Evolutionary conservation across 2,797 vertebrate genomes (phyloP), one percentile per base, ranked within the genome.

Genomic region (Tinamus major): DNA sequence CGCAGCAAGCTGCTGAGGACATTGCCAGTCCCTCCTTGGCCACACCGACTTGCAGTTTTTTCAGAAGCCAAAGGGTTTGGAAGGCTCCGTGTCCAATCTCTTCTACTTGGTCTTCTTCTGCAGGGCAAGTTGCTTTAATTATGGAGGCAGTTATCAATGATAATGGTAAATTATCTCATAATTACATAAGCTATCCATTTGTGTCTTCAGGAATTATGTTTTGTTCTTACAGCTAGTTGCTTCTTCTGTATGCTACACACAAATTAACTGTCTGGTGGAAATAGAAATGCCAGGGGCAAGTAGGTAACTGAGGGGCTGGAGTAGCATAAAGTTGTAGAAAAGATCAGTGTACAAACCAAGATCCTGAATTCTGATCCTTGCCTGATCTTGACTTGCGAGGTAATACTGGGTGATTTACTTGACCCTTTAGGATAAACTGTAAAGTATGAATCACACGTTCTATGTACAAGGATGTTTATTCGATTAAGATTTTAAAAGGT

Each of bases 1-100:
- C 23, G 37, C 44, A 56, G 7, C 17, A 44, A 33, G 13, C 16
- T 53, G 14, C 74, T 33, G 46, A 72, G 56, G 61, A 67, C 13
- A 14, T 51, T 0, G 1, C 24, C 26, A 19, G 33, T 44, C 26
- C 26, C 15, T 4, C 14, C 0, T 0, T 20, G 59, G 59, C 39
- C 67, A 42, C 0, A 0, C 3, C 35, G 15, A 6, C 21, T 49
- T 61, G n/a, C 37, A 58, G 5, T 83, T 87, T 90, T 85, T 59
- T 72, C 20, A 44, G 82, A 42, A 78, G n/a, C 46, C 0, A 8
- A 48, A 24, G 58, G 61, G 8, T 70, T 70, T 62, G 24, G 33
- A 68, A 82, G 53, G 5, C 37, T 76, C n/a, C 5, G 0, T 10
- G 18, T 77, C 70, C 41, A 41, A 41, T 35, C 17, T 63, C 10